Evolutionary conservation across 2,113 vertebrate species (phyloP).

Genomic region (Varanus salvator): DNA sequence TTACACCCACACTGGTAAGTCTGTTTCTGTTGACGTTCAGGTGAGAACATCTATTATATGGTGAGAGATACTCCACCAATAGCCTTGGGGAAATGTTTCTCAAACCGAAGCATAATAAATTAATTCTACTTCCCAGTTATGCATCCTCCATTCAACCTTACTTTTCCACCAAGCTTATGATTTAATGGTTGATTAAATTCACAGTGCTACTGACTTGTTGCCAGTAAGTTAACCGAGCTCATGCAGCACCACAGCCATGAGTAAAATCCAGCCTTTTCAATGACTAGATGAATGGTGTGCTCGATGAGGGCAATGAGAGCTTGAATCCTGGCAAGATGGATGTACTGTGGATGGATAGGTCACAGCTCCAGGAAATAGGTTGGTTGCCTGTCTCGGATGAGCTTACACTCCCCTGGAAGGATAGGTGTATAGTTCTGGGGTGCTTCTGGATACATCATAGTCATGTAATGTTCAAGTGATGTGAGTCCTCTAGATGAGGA

Average conservation of each 20-base stretch:
- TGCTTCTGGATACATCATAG: too few relatives aligned
- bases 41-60: background rate
- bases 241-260: background rate
- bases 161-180: background rate
- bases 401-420: too few relatives aligned
- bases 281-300: too few relatives aligned
- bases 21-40: background rate
- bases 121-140: background rate
- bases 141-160: background rate
- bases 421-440: too few relatives aligned
- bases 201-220: background rate
- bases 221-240: background rate
- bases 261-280: background rate
- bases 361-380: too few relatives aligned
- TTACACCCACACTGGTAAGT: background rate
- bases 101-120: background rate
- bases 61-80: background rate
- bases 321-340: too few relatives aligned
- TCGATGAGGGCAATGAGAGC: too few relatives aligned
- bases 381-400: too few relatives aligned
- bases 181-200: background rate
- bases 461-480: too few relatives aligned
- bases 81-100: background rate
- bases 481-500: too few relatives aligned
- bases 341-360: too few relatives aligned